Base-by-base conservation (phyloP, 37 sponge, comb jelly and placozoan species). In the Eunapius fragilis region DNA sequence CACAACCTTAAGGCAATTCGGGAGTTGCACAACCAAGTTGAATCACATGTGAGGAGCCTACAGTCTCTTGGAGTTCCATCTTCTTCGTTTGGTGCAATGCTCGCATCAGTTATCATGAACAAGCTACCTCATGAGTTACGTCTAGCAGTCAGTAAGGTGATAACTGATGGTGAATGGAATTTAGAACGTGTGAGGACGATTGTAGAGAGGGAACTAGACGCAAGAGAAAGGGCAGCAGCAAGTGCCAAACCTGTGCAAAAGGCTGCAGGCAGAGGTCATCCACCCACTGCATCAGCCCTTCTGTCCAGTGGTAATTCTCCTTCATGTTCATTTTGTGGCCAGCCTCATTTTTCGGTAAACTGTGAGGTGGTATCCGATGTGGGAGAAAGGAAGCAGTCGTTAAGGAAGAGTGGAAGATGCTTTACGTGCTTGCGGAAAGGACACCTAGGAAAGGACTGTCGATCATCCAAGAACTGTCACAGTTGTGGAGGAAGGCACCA, bases 171-270 rank as follows among this genome's bases (percentile, higher is more conserved):
- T 25, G 78, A 76, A 4, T 85, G 77, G 85, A 31, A 77, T 23
- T 28, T 85, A 79, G 72, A 70, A 26, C 31, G 30, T 12, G 38
- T 85, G 13, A 23, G 76, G 37, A 32, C 33, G n/a, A 69, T 78
- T n/a, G 23, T 85, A n/a, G 69, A 75, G 2, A 76, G 31, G 36
- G 88, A 87, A 27, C 6, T 81, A 27, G 69, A 35, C 22, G 82
- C 82, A 23, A 30, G 88, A 28, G 88, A 87, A 76, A 79, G 82
- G 81, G 82, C 82, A 4, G 19, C 58, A 58, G 58, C 58, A 58
- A 58, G 14, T 19, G n/a, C 58, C 58, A 17, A 19, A 19, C 19
- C 6, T 17, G 58, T 58, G 58, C 58, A 41, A 6, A 9, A 41
- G 6, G 3, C 3, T 9, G 41, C 3, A 41, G 41, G 6, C 41